Percentiles rank a stretch among this genome's conserved stretches.
Conservation (phyloP, 2,797 vertebrate species). For the Clarias laeviceps region DNA sequence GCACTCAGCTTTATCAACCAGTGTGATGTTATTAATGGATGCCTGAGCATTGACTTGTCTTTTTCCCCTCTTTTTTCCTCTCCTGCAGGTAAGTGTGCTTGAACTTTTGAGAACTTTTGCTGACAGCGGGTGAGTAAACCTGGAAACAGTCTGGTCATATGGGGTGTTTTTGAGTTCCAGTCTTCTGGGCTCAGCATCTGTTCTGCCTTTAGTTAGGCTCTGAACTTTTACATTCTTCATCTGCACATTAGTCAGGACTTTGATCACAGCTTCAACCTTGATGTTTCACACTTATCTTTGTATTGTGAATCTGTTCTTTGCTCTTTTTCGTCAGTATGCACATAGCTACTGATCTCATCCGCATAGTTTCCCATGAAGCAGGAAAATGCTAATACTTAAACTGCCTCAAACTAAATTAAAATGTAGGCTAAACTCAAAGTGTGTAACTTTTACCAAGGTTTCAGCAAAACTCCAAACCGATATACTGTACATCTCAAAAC, state of each 20-base stretch:
- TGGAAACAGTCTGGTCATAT: neutral
- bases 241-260: slow-evolving; percentile 2
- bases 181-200: neutral
- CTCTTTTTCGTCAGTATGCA: neutral
- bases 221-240: neutral
- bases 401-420: neutral
- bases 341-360: neutral
- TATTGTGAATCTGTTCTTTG: neutral
- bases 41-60: neutral
- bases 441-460: neutral
- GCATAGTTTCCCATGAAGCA: neutral
- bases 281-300: neutral
- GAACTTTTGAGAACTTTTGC: neutral
- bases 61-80: neutral
- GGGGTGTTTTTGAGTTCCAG: neutral
- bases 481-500: neutral
- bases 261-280: neutral
- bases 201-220: neutral
- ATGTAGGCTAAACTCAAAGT: neutral
- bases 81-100: slow-evolving; percentile 4
- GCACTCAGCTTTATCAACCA: neutral
- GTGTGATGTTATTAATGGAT: neutral
- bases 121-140: slow-evolving; percentile 2
- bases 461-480: neutral
- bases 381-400: neutral